Percentiles rank a stretch among this genome's conserved stretches.
phyloP scores from a whole-genome alignment of 2,113 vertebrate genomes.

The Xenopus tropicalis region DNA sequence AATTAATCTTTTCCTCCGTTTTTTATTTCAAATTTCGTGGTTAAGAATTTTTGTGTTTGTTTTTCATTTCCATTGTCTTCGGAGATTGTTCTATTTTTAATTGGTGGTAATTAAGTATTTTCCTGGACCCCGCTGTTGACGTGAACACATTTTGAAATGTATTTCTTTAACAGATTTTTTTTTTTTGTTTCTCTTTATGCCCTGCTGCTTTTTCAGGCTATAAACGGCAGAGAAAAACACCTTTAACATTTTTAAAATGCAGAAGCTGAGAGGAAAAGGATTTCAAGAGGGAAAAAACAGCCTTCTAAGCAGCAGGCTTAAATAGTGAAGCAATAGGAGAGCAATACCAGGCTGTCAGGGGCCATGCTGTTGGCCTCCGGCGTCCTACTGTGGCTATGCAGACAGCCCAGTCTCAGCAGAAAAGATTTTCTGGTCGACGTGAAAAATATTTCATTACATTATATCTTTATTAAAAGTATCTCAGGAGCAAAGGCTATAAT shows the following conservation, averaged over 20 bases:
- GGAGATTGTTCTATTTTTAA: conserved; percentile 52
- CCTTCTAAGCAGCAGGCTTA: conserved; percentile 34
- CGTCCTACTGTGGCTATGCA: conserved; percentile 28
- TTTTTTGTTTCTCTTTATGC: conserved; percentile 31
- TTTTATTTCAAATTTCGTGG: conserved; percentile 47
- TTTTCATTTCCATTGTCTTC: conserved; percentile 49
- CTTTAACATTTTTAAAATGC: conserved; percentile 22
- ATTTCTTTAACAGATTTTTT: conserved; percentile 36
- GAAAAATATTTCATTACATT: conserved; percentile 28
- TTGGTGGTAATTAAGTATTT: conserved; percentile 46
- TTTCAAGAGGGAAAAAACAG: conserved; percentile 38
- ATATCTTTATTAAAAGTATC: conserved; percentile 32
- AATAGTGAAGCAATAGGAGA: conserved; percentile 40
- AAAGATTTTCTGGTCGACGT: conserved; percentile 13
- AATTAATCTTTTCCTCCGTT: conserved; percentile 33
- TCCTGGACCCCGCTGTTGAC: conserved; percentile 26
- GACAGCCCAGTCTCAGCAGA: conserved; percentile 21
- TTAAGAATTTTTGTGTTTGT: conserved; percentile 54
- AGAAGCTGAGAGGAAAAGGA: conserved; percentile 36
- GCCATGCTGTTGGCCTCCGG: conserved; percentile 31
- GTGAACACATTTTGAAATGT: conserved; percentile 37
- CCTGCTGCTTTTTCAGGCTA: conserved; percentile 38
- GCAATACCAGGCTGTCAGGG: conserved; percentile 35
- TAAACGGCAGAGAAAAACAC: conserved; percentile 30
- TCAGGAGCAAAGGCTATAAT: conserved; percentile 15